phyloP scores from a whole-genome alignment of 2,888 invertebrate genomes.

The Microplitis manilae region DNA sequence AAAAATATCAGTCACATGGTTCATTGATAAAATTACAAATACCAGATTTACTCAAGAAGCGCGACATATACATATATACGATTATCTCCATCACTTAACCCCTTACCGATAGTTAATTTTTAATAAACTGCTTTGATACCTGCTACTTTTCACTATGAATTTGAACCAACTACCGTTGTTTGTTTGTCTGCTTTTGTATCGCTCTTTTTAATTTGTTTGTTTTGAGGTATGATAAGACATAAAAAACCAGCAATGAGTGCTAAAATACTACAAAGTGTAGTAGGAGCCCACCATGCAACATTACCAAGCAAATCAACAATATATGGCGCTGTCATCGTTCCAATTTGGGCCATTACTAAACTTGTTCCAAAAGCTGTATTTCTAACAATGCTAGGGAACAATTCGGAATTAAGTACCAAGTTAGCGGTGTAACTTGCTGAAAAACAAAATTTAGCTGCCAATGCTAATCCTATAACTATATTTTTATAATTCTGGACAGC shows the following conservation, averaged over 20 bases:
- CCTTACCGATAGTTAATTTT: too few relatives aligned
- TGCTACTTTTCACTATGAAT: too few relatives aligned
- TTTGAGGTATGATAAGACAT: background rate
- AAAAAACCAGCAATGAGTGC: background rate
- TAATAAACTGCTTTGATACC: too few relatives aligned
- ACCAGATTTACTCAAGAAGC: too few relatives aligned
- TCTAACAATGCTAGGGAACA: background rate
- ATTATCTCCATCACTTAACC: too few relatives aligned
- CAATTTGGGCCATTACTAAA: background rate
- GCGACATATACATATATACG: too few relatives aligned
- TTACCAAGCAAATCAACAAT: background rate
- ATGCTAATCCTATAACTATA: background rate
- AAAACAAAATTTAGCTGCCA: background rate
- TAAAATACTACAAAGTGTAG: background rate
- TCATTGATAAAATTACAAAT: too few relatives aligned
- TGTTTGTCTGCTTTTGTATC: background rate
- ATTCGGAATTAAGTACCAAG: background rate
- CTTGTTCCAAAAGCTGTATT: background rate
- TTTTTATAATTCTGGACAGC: background rate
- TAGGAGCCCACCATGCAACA: background rate
- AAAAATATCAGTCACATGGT: too few relatives aligned
- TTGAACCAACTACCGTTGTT: too few relatives aligned
- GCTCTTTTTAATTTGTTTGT: background rate
- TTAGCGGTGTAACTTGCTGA: background rate
- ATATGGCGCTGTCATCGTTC: background rate